Percentiles rank a stretch among this genome's conserved stretches.
These are phyloP conservation scores for Drosophila lini DNA, from an alignment of 1,140 invertebrate genomes.

Conservation along the genomic window DNA sequence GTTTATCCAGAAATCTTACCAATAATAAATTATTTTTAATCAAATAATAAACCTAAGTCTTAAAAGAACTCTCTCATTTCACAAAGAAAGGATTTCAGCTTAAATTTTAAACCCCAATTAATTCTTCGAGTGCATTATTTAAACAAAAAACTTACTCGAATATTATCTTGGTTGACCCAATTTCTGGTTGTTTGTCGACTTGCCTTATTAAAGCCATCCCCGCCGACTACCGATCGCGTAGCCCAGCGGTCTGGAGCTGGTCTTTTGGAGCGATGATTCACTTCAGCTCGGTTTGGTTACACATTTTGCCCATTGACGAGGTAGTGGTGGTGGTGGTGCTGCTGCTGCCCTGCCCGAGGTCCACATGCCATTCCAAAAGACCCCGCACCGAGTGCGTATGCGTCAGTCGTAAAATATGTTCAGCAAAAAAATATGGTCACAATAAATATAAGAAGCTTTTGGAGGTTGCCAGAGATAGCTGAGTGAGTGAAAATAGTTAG, in stretches of 20 bases:
- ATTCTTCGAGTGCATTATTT: conserved; percentile 26
- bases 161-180: conserved; percentile 78
- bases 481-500: conserved; percentile 41
- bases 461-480: conserved; percentile 32
- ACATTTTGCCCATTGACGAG: conserved; percentile 59
- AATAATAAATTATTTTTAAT: background rate
- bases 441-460: conserved; percentile 47
- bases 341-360: conserved; percentile 22
- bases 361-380: conserved; percentile 45
- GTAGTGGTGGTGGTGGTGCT: background rate
- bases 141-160: conserved; percentile 51
- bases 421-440: conserved; percentile 6
- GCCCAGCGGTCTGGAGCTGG: conserved; percentile 50
- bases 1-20: too few species aligned
- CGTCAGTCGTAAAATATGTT: conserved; percentile 68
- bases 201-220: conserved; percentile 70
- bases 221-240: conserved; percentile 40
- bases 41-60: too few species aligned
- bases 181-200: conserved; percentile 54
- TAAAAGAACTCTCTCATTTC: too few species aligned
- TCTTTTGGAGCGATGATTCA: conserved; percentile 58
- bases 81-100: too few species aligned
- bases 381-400: conserved; percentile 55
- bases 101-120: too few species aligned
- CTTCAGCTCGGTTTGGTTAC: conserved; percentile 55